A percentile compares a stretch with the other conserved stretches of the same genome.
Conservation (phyloP, 2,113 vertebrate genomes). For the Loxodonta africana region DNA sequence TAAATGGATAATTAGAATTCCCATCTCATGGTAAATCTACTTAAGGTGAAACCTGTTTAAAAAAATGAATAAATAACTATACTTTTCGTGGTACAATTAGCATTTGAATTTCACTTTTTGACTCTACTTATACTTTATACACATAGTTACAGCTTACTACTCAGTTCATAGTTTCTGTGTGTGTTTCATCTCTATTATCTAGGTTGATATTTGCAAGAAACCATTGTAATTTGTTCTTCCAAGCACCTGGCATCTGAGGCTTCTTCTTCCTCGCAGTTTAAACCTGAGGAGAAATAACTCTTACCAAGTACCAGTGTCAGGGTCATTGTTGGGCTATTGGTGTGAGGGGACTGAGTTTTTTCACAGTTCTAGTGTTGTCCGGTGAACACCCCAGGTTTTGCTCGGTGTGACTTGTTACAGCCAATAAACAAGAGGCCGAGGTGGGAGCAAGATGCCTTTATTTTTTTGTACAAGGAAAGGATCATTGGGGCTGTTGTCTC, state of each 20-base stretch:
- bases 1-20: background rate
- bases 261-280: background rate
- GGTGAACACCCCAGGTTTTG: too few species aligned
- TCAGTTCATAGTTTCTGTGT: background rate
- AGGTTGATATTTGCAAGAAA: conserved; percentile 5
- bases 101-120: background rate
- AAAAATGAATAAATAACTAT: background rate
- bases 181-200: background rate
- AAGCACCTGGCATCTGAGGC: background rate
- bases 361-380: background rate
- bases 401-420: too few species aligned
- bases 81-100: background rate
- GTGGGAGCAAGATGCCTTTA: too few species aligned
- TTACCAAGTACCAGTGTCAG: background rate
- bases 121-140: background rate
- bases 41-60: background rate
- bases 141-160: background rate
- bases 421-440: too few species aligned
- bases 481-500: too few species aligned
- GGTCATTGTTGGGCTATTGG: background rate
- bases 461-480: too few species aligned
- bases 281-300: background rate
- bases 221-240: background rate
- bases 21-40: background rate
- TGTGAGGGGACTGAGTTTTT: background rate